Base-by-base conservation (phyloP, 2,113 vertebrate genomes). In the Nycticebus coucang region DNA sequence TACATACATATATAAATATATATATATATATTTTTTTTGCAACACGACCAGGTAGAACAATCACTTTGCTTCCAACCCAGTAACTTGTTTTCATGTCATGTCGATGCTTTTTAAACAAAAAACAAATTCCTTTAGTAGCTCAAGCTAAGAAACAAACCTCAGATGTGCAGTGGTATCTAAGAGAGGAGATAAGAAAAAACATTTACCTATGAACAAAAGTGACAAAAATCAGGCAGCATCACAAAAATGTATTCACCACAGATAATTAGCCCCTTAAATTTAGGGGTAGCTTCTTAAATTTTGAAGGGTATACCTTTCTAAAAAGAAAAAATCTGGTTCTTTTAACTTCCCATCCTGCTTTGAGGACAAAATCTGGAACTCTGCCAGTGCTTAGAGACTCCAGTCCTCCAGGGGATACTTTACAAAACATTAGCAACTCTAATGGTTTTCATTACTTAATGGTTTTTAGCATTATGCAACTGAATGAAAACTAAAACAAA, bases 371-470 rank as follows among this genome's bases (percentile, higher is more conserved):
- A 26, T 72, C 80, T 85, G 84, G 30, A 77, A 10, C 19, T 94
- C 60, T 64, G 45, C 72, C 75, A 71, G 22, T 5, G 53, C n/a
- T 93, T 57, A 45, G 18, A 62, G 15, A 53, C 78, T 35, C 5
- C 9, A 83, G 66, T 55, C 6, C 90, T 57, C 55, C 50, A 50
- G 66, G 57, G 85, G 24, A 93, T 69, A 83, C 86, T 97, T 95
- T 89, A 93, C 81, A 94, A 96, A 96, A 95, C 91, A 93, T 93
- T 89, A 96, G 81, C 41, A 17, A 33, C 33, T 62, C 81, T 95
- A 91, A 95, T 71, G 77, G n/a, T 89, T 96, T 95, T 95, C 66
- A 88, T 91, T 95, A 95, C 35, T 94, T 95, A 92, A 92, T 91
- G 82, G 82, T 86, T 88, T 88, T 53, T 69, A 71, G 94, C 82